These are phyloP conservation scores for Galemys pyrenaicus DNA, from an alignment of 2,113 vertebrate species.

Conservation along the genomic window DNA sequence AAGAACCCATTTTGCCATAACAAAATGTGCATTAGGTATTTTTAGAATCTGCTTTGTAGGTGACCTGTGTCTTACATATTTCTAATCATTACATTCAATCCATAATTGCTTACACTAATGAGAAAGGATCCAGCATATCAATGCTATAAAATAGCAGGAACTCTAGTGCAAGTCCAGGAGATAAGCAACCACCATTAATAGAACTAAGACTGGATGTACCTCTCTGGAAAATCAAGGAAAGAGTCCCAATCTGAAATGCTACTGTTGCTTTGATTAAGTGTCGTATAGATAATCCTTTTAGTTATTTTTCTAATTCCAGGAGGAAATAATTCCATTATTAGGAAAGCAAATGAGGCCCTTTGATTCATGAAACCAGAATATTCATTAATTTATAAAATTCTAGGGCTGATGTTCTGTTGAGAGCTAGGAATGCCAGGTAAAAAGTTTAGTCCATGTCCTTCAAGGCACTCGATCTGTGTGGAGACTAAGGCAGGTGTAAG, in stretches of 20 bases:
- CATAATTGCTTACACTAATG: constrained; percentile 1
- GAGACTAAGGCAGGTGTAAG: background rate
- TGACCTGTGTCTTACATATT: background rate
- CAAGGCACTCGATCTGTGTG: background rate
- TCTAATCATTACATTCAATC: constrained; percentile 49
- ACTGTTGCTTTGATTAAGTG: constrained; percentile 32
- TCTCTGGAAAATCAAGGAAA: background rate
- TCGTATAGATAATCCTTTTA: background rate
- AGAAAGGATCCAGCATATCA: constrained; percentile 24
- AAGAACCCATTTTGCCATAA: constrained; percentile 3
- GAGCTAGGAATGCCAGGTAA: background rate
- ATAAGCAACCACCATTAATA: background rate
- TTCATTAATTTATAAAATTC: constrained; percentile 13
- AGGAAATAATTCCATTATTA: constrained; percentile 68
- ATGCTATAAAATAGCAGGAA: constrained; percentile 32
- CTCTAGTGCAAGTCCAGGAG: background rate
- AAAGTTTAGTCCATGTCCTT: background rate
- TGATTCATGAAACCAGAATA: constrained; percentile 49
- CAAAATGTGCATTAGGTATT: background rate
- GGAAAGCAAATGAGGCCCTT: constrained; percentile 54
- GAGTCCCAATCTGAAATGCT: constrained; percentile 25
- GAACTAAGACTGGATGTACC: constrained; percentile 11
- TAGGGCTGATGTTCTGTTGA: background rate
- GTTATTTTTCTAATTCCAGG: constrained; percentile 50
- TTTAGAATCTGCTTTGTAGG: constrained; percentile 22